Base-by-base conservation (phyloP, 2,888 invertebrate genomes). In the Heliconius aoede region DNA sequence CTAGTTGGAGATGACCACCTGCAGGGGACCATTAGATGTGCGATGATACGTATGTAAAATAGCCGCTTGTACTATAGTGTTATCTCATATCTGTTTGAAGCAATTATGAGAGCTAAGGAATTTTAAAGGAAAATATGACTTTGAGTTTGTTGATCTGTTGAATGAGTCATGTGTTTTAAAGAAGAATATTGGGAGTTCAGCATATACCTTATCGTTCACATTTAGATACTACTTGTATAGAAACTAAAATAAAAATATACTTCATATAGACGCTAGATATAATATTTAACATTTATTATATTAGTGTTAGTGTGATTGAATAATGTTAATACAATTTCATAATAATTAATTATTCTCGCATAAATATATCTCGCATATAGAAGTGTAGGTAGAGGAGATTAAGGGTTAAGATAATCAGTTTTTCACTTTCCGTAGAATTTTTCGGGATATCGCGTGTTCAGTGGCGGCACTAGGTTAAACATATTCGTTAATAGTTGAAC, bases 401-500 rank as follows among this genome's bases (percentile, higher is more conserved):
- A n/a, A n/a, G n/a, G n/a, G n/a, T n/a, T n/a, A n/a, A n/a, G n/a
- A n/a, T n/a, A n/a, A n/a, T n/a, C n/a, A n/a, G n/a, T n/a, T 51
- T 51, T 46, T 40, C 28, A 21, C 46, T 26, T 21, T 69, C n/a
- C n/a, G 55, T 58, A 58, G 36, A 71, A 36, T 58, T 71, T 71
- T n/a, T n/a, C n/a, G n/a, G n/a, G n/a, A n/a, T n/a, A n/a, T n/a
- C n/a, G n/a, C n/a, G n/a, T n/a, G n/a, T n/a, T n/a, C n/a, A n/a
- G n/a, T n/a, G n/a, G n/a, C n/a, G n/a, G n/a, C 30, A n/a, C 30
- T 24, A 60, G 18, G 32, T 71, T 60, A 36, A 18, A 72, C 36
- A 36, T 60, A 72, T 72, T 88, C 86, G 88, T 88, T 86, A 89
- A 90, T 90, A 82, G 82, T 87, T 84, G 88, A 88, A 87, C 86